Evolutionary conservation across 2,797 vertebrate genomes (phyloP), one percentile per base, ranked within the genome.

Genomic region (Podargus strigoides): DNA sequence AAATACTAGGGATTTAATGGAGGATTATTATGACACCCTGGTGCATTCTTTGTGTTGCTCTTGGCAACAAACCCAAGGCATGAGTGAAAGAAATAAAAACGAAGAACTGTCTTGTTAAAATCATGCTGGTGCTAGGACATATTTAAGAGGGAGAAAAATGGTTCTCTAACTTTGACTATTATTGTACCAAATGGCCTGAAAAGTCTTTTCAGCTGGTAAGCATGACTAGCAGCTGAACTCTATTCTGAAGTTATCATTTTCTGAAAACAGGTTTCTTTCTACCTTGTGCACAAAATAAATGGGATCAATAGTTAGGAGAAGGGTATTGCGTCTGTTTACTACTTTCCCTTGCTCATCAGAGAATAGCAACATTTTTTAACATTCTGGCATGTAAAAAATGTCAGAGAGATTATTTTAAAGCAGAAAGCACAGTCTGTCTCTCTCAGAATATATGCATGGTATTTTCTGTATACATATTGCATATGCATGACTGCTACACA

Each of bases 1-100:
- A 98, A 98, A 98, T 97, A 98, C 96, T 97, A 94, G 87, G 97
- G 97, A 98, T 98, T 98, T 98, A 98, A 98, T 98, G 97, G 97
- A 97, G 97, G 97, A 98, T 98, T 98, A 98, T 98, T 98, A 98
- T 98, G 98, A 98, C 97, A 98, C 97, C 95, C 97, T 80, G 50
- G 85, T 95, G 81, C 98, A 98, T 98, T 98, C 97, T 96, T 97
- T 95, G 85, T 97, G 98, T 98, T 98, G 95, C 97, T 93, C 88
- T 92, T 97, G 96, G 97, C 97, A 98, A 98, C 98, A 95, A 95
- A 88, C 73, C 75, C 59, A 95, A 95, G 89, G 94, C 97, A 95
- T 91, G 94, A 97, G 90, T 83, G 90, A 95, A 97, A 97, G 95
- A 96, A 97, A 95, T 96, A 72, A 96, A 94, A 97, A 86, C 60